Base-by-base conservation (phyloP, 2,113 vertebrate genomes). In the Eleginops maclovinus region DNA sequence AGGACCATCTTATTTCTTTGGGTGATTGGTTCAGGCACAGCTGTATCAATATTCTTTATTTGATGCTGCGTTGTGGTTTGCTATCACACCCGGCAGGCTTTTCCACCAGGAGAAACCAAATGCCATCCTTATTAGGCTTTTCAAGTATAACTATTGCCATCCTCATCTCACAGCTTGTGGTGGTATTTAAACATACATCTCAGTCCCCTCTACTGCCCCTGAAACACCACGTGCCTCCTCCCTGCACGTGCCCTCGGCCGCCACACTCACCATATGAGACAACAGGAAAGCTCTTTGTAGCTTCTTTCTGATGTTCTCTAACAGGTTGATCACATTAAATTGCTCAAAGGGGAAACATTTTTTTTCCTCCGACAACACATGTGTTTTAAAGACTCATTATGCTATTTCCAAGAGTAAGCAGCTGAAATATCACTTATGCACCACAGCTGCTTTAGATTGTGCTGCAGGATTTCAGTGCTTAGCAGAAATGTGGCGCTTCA, bases 151-250 rank as follows among this genome's bases (percentile, higher is more conserved):
- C 43, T 24, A 13, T 9, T n/a, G 13, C 11, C 13, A 12, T 54
- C 49, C 44, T 47, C 54, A 49, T 60, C 75, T 80, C 76, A 53
- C 79, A 84, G 84, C 78, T 64, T 74, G 61, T 50, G 76, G 44
- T 89, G 85, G 68, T 61, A 84, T 87, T 89, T 76, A 77, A 84
- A 15, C 51, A 13, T 70, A 26, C 43, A 11, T 47, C 15, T 13
- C 22, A 4, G 65, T 36, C 54, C 47, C 59, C 24, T 14, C 15
- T 11, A 43, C 60, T 47, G 40, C 19, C 44, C 14, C 28, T 36
- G 31, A 36, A 54, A 53, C 4, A 24, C 24, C 71, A 63, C 46
- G 19, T 85, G 63, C 50, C 19, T 70, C 49, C 4, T 1, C 21
- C 62, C 19, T 47, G 54, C 72, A 73, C 47, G 16, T 71, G 28